A percentile compares a stretch with the other conserved stretches of the same genome.
Conservation (phyloP, 2,797 vertebrate genomes). For the Chaenodraco wilsoni region DNA sequence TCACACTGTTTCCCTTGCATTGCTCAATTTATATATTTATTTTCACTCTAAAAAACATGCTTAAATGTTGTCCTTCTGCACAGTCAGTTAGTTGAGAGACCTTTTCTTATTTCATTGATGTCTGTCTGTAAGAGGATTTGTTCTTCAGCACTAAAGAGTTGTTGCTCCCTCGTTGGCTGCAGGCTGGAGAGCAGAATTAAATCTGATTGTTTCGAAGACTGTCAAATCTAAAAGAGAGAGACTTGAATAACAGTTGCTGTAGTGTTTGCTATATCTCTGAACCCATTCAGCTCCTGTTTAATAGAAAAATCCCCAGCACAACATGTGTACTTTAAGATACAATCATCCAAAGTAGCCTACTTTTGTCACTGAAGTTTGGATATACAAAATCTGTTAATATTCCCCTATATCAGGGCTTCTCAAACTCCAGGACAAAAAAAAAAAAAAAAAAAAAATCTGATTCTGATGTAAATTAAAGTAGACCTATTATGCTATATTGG, state of each 20-base stretch:
- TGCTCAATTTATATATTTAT: background rate
- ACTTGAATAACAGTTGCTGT: background rate
- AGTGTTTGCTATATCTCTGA: background rate
- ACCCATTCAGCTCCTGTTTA: background rate
- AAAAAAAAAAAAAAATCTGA: too few species aligned
- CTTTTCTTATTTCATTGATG: background rate
- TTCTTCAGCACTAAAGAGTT: background rate
- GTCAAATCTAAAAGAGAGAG: background rate
- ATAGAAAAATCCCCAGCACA: background rate
- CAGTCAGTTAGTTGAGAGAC: background rate
- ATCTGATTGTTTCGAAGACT: background rate
- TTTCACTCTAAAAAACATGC: constrained; percentile 4
- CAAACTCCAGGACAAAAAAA: too few species aligned
- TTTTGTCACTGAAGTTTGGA: too few species aligned
- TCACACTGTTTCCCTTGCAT: background rate
- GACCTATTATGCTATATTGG: too few species aligned
- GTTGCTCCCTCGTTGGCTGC: background rate
- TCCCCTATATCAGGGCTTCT: too few species aligned
- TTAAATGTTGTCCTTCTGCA: constrained; percentile 1
- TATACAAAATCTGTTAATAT: too few species aligned
- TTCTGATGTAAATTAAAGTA: too few species aligned
- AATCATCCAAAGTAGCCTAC: too few species aligned
- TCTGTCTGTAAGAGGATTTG: background rate
- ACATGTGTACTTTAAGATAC: background rate
- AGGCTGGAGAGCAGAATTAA: background rate